Percentiles rank a stretch among this genome's conserved stretches.
Conservation (phyloP, 2,797 vertebrate genomes). For the Acanthurus leucopareius region DNA sequence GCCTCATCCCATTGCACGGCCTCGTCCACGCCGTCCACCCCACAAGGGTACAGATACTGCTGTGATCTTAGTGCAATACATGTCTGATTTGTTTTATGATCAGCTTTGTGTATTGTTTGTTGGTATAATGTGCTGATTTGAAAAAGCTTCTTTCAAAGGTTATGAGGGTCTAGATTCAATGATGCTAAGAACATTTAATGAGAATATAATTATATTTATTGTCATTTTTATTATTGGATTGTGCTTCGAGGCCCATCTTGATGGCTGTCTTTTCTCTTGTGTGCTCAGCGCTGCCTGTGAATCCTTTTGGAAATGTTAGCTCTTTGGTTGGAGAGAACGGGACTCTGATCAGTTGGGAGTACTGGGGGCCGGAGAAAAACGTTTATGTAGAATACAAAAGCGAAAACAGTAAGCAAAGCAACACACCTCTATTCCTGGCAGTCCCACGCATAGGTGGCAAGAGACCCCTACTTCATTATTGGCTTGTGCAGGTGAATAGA, state of each 20-base stretch:
- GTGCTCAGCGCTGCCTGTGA: slow-evolving; percentile 87
- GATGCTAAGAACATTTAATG: slow-evolving; percentile 38
- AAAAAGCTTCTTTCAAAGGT: slow-evolving; percentile 22
- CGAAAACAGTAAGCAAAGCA: slow-evolving; percentile 95
- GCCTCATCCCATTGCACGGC: slow-evolving; percentile 84
- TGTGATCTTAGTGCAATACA: slow-evolving; percentile 58
- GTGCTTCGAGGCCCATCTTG: slow-evolving; percentile 54
- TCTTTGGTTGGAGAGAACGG: slow-evolving; percentile 88
- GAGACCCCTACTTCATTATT: slow-evolving; percentile 75
- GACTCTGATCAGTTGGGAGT: slow-evolving; percentile 95
- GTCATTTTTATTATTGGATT: slow-evolving; percentile 32
- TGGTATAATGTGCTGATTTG: slow-evolving; percentile 21
- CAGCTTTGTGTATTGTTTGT: slow-evolving; percentile 40
- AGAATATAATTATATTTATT: slow-evolving; percentile 35
- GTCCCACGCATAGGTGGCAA: slow-evolving; percentile 64
- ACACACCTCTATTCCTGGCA: slow-evolving; percentile 60
- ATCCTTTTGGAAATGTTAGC: slow-evolving; percentile 92
- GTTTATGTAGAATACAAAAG: slow-evolving; percentile 96
- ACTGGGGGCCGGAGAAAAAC: slow-evolving; percentile 93
- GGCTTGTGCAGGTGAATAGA: slow-evolving; percentile 72
- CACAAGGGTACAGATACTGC: slow-evolving; percentile 87
- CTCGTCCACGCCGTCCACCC: slow-evolving; percentile 81
- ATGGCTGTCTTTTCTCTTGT: slow-evolving; percentile 86
- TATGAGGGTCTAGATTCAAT: slow-evolving; percentile 13
- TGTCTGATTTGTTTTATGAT: slow-evolving; percentile 45